Evolutionary conservation across 30 jellyfish, hydroid and myxozoan species (phyloP).

Genomic region (Pseudorhiza aurosa): DNA sequence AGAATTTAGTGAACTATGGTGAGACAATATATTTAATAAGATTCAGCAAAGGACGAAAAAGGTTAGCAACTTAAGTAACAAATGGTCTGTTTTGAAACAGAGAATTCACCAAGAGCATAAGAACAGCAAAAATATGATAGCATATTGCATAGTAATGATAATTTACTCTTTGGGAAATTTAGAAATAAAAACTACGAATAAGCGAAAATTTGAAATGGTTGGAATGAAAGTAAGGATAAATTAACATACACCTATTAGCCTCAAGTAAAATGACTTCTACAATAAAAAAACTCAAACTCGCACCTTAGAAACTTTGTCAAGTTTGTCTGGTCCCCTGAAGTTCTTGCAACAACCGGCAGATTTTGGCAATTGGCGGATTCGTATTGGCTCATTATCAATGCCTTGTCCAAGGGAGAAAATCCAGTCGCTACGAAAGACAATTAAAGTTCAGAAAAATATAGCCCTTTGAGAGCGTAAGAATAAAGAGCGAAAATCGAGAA

Average conservation of each 20-base stretch:
- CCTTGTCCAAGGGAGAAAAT: constrained; percentile 89
- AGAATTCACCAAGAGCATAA: no score
- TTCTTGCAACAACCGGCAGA: constrained; percentile 98
- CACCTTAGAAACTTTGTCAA: constrained; percentile 66
- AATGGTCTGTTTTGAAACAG: no score
- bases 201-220: neutral
- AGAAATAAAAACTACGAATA: neutral
- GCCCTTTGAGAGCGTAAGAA: no score
- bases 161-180: no score
- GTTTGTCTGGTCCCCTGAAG: constrained; percentile 75
- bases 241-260: neutral
- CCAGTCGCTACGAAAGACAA: constrained; percentile 64
- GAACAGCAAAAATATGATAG: no score
- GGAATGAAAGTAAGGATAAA: neutral
- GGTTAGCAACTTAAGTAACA: no score
- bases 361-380: constrained; percentile 89
- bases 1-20: no score
- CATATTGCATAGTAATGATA: no score
- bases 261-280: neutral
- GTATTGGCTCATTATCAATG: constrained; percentile 88
- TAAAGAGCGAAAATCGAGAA: no score
- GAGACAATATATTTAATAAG: no score
- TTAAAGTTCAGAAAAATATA: no score
- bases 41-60: no score
- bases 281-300: neutral